A percentile compares a stretch with the other conserved stretches of the same genome.
These are phyloP conservation scores for Rhabdomys dilectus DNA, from an alignment of 2,113 vertebrate species.

Conservation along the genomic window DNA sequence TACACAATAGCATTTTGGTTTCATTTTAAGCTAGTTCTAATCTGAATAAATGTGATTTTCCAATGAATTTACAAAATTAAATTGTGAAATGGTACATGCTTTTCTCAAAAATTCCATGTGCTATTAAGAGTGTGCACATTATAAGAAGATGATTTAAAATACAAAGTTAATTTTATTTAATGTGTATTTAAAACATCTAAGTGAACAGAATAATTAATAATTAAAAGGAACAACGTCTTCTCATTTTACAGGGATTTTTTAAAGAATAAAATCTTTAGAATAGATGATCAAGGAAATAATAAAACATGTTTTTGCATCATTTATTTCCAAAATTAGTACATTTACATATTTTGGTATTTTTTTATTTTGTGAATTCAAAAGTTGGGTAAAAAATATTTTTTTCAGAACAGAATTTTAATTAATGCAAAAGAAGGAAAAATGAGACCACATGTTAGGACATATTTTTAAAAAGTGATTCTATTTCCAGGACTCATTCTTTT, in stretches of 20 bases:
- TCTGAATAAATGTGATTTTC: conserved; percentile 66
- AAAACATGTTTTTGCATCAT: conserved; percentile 63
- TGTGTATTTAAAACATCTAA: conserved; percentile 50
- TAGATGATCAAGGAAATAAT: conserved; percentile 60
- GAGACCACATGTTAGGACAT: conserved; percentile 85
- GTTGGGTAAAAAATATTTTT: conserved; percentile 76
- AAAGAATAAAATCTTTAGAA: conserved; percentile 59
- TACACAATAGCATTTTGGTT: conserved; percentile 34
- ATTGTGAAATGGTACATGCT: conserved; percentile 42
- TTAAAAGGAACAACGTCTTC: conserved; percentile 66
- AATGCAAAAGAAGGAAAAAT: conserved; percentile 84
- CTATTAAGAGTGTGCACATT: conserved; percentile 28
- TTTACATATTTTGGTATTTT: conserved; percentile 74
- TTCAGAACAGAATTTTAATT: conserved; percentile 84
- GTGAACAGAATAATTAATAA: conserved; percentile 61
- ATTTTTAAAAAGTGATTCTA: conserved; percentile 86
- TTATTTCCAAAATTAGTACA: conserved; percentile 76
- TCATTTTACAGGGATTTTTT: conserved; percentile 58
- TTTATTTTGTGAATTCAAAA: conserved; percentile 78
- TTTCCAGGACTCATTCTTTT: conserved; percentile 86
- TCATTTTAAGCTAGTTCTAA: conserved; percentile 39
- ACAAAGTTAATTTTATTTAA: conserved; percentile 55
- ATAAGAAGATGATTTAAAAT: conserved; percentile 58
- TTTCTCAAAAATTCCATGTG: conserved; percentile 34
- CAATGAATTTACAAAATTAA: conserved; percentile 57